A percentile compares a stretch with the other conserved stretches of the same genome.
Conservation (phyloP, 2,113 vertebrate genomes). For the Nycticryphes semicollaris region DNA sequence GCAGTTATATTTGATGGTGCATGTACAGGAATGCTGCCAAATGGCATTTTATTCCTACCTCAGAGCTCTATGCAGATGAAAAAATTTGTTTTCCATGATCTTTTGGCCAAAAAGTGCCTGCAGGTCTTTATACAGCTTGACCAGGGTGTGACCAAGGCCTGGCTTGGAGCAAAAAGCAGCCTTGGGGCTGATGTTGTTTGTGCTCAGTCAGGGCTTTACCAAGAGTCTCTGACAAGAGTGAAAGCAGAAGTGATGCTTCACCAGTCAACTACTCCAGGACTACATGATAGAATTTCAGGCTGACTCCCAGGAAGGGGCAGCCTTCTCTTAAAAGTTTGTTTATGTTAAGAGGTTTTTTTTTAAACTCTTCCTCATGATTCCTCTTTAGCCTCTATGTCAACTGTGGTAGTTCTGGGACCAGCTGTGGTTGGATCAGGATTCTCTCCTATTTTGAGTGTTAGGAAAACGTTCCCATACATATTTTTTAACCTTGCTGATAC, state of each 20-base stretch:
- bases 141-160: background rate
- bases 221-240: background rate
- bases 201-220: background rate
- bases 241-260: background rate
- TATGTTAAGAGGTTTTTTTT: background rate
- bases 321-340: background rate
- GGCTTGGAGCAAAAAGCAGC: background rate
- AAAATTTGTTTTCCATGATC: background rate
- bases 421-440: background rate
- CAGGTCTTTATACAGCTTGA: background rate
- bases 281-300: background rate
- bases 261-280: background rate
- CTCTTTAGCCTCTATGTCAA: background rate
- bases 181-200: rapidly evolving
- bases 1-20: background rate
- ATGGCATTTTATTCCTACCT: conserved; percentile 30
- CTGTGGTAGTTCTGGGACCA: background rate
- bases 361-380: background rate
- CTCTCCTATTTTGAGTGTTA: background rate
- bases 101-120: background rate
- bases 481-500: background rate
- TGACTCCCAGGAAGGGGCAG: background rate
- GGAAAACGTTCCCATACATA: background rate
- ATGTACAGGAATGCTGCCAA: conserved; percentile 19
- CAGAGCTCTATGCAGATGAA: background rate